A percentile compares a stretch with the other conserved stretches of the same genome.
These are phyloP conservation scores for Mimachlamys varia DNA, from an alignment of 2,888 invertebrate species.

Conservation along the genomic window DNA sequence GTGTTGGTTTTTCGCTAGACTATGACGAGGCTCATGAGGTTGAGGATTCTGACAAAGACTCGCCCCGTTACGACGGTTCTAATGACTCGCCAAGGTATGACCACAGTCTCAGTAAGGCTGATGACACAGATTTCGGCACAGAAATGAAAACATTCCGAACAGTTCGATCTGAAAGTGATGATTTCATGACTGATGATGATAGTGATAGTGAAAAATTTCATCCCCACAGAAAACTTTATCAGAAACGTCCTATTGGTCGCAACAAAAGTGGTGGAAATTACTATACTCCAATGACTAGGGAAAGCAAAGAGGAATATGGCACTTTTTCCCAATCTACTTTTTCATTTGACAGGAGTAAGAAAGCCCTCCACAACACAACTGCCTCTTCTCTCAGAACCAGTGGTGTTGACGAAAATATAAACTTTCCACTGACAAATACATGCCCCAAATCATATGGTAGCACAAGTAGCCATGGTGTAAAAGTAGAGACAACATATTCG, in stretches of 20 bases:
- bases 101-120: slow-evolving; percentile 54
- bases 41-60: slow-evolving; percentile 65
- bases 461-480: slow-evolving; percentile 59
- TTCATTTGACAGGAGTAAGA: slow-evolving; percentile 50
- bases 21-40: slow-evolving; percentile 70
- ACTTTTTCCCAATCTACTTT: slow-evolving; percentile 47
- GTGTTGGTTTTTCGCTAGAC: slow-evolving; percentile 48
- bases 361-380: slow-evolving; percentile 47
- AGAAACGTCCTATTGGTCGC: not conserved
- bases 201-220: slow-evolving; percentile 60
- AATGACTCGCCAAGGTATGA: slow-evolving; percentile 70
- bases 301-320: slow-evolving; percentile 52
- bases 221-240: slow-evolving; percentile 41
- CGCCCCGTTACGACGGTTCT: slow-evolving; percentile 43
- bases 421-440: slow-evolving; percentile 54
- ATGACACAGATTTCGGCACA: slow-evolving; percentile 53
- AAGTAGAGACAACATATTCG: slow-evolving; percentile 61
- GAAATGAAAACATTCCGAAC: slow-evolving; percentile 60
- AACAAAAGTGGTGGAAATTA: slow-evolving; percentile 43
- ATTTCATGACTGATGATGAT: slow-evolving; percentile 64
- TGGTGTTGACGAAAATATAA: slow-evolving; percentile 60
- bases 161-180: slow-evolving; percentile 53
- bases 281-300: slow-evolving; percentile 50
- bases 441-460: slow-evolving; percentile 51
- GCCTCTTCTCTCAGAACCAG: slow-evolving; percentile 54